Base-by-base conservation (phyloP, 92 coral and sea anemone species). In the Porites lobata region DNA sequence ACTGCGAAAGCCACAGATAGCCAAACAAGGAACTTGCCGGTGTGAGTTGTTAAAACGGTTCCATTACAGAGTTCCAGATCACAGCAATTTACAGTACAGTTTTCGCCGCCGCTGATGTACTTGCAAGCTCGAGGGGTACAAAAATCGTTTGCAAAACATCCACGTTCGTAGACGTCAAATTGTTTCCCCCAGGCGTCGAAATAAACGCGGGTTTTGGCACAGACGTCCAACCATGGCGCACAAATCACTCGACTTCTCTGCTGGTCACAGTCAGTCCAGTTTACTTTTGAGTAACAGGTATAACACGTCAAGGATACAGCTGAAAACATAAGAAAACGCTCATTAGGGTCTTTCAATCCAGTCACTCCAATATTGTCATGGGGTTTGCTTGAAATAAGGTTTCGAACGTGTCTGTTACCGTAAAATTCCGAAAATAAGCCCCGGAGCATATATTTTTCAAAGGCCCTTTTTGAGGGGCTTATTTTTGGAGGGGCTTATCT, bases 291-390 rank as follows among this genome's bases (percentile, higher is more conserved):
- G 38, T 84, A 26, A 7, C 87, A 84, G 52, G 72, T 84, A 19
- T 73, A 84, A 21, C 87, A 84, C 12, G n/a, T 84, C 87, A 84
- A 66, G 53, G 87, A 62, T 4, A 75, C 62, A 57, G 80, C 87
- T 84, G 18, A 12, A 70, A 69, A 10, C 57, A 9, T 4, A 6
- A 26, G 17, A 9, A 29, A 78, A 62, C 54, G 13, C 29, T 50
- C 47, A 38, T 38, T 38, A 38, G 47, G 47, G 47, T 3, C 5
- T 38, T 38, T 38, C 47, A 38, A 38, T 38, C 6, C 6, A 38
- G 47, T 4, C 47, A 11, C 38, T 21, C 14, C 1, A 52, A 13
- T 17, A 52, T n/a, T 52, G 0, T 26, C 52, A 21, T 0, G 15
- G 38, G 52, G 38, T 32, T 77, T 77, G 24, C 50, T 54, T 32